Percentiles rank a stretch among this genome's conserved stretches.
phyloP scores from a whole-genome alignment of 2,113 vertebrate species.

The Gymnobelideus leadbeateri region DNA sequence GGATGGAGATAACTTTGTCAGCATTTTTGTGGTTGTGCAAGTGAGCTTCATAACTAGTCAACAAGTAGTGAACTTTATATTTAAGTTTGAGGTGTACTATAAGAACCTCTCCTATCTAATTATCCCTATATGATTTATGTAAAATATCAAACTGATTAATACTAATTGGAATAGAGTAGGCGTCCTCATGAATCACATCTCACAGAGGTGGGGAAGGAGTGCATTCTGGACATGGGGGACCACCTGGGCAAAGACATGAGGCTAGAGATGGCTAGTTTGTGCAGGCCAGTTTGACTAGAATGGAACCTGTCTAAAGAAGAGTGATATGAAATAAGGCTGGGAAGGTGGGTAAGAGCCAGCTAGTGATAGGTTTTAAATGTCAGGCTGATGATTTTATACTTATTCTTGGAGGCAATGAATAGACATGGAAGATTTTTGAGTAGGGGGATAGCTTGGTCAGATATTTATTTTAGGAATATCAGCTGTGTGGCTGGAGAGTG shows the following conservation, averaged over 20 bases:
- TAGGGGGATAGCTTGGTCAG: background rate
- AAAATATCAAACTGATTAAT: background rate
- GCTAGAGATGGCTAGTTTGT: background rate
- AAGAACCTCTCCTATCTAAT: background rate
- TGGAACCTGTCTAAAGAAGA: too few species aligned
- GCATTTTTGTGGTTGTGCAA: background rate
- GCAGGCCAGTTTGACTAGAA: too few species aligned
- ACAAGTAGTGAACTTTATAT: background rate
- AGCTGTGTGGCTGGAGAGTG: background rate
- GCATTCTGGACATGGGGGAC: background rate
- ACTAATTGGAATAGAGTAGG: background rate
- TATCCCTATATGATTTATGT: background rate
- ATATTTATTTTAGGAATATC: background rate
- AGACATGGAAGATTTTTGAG: too few species aligned
- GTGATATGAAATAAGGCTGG: too few species aligned
- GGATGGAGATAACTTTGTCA: background rate
- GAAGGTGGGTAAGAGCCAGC: too few species aligned
- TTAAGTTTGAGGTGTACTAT: background rate
- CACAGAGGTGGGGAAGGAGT: background rate
- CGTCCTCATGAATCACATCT: background rate
- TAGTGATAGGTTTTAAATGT: too few species aligned
- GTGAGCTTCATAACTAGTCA: background rate
- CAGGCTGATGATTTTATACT: too few species aligned
- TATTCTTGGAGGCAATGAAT: too few species aligned
- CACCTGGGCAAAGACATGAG: background rate